These are phyloP conservation scores for Isotomurus palustris DNA, from an alignment of 2,888 invertebrate species.

Conservation along the genomic window DNA sequence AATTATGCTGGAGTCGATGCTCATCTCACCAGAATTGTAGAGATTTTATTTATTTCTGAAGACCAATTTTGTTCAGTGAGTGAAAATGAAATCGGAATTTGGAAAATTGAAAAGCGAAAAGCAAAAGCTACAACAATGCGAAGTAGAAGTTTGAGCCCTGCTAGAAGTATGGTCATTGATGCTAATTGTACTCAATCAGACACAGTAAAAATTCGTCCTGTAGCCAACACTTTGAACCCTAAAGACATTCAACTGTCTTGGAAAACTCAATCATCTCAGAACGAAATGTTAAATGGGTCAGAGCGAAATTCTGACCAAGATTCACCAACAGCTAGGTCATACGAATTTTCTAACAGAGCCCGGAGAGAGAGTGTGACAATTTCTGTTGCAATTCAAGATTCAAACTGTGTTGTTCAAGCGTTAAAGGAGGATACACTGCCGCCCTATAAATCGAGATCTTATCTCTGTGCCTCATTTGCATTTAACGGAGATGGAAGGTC, in stretches of 20 bases:
- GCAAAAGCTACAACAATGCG: slow-evolving; percentile 23
- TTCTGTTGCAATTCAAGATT: slow-evolving; percentile 37
- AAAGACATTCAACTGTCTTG: slow-evolving; percentile 6
- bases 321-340: slow-evolving; percentile 33
- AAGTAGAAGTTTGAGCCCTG: slow-evolving; percentile 34
- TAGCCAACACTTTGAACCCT: slow-evolving; percentile 6
- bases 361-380: slow-evolving; percentile 7
- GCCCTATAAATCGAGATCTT: slow-evolving; percentile 29
- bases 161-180: slow-evolving; percentile 8
- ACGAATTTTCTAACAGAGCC: slow-evolving; percentile 13
- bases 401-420: slow-evolving; percentile 19
- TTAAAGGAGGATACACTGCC: slow-evolving; percentile 28
- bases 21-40: slow-evolving; percentile 38
- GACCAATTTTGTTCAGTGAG: slow-evolving; percentile 36
- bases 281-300: not conserved
- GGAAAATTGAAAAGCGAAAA: slow-evolving; percentile 29
- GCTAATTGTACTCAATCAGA: not conserved
- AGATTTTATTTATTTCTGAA: slow-evolving; percentile 23
- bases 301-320: slow-evolving; percentile 14
- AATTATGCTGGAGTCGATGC: slow-evolving; percentile 30
- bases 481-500: slow-evolving; percentile 18
- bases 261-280: not conserved
- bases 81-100: slow-evolving; percentile 42
- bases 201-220: not conserved
- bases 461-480: slow-evolving; percentile 34